Base-by-base conservation (phyloP, 2,113 vertebrate genomes). In the Rhabdornis inornatus region DNA sequence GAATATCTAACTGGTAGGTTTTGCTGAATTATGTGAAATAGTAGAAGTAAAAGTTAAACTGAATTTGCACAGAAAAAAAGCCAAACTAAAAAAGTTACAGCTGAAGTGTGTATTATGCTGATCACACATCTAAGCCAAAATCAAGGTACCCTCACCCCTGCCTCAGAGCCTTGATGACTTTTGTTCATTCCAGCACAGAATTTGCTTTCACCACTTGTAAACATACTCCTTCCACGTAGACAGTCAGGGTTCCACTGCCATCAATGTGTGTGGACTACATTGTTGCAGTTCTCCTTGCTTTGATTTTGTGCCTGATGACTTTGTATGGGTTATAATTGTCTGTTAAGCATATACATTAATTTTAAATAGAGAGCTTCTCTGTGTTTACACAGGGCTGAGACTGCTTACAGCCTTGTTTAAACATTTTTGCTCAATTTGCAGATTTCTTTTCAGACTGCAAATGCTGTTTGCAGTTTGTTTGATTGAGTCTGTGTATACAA, bases 1-100 rank as follows among this genome's bases (percentile, higher is more conserved):
- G 99, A 99, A 93, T 99, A 99, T 94, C 98, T 99, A 12, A 99
- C 99, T 33, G 99, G 99, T 99, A 96, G 98, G 98, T 97, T 86
- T 87, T 79, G 64, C 40, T 89, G 47, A 77, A 56, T 40, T 23
- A 19, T 23, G 23, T n/a, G 49, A 94, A 69, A 49, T 49, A 50
- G 23, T 30, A 75, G 52, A 37, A 74, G 15, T 68, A 30, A 71
- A 56, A 85, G 40, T 47, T 60, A 15, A 60, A 66, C 11, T 60
- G 20, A 42, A 69, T 83, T 85, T 53, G 22, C 16, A 39, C 27
- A 63, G 39, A 15, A 66, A 27, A 31, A 53, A 64, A 42, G 30
- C 24, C 19, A n/a, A 23, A 25, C 4, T 1, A 5, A 42, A 44
- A 30, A 45, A 30, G 9, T 60, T 52, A 10, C 3, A 40, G 60